phyloP scores from a whole-genome alignment of 2,888 invertebrate genomes.

The Cheilosia soror region DNA sequence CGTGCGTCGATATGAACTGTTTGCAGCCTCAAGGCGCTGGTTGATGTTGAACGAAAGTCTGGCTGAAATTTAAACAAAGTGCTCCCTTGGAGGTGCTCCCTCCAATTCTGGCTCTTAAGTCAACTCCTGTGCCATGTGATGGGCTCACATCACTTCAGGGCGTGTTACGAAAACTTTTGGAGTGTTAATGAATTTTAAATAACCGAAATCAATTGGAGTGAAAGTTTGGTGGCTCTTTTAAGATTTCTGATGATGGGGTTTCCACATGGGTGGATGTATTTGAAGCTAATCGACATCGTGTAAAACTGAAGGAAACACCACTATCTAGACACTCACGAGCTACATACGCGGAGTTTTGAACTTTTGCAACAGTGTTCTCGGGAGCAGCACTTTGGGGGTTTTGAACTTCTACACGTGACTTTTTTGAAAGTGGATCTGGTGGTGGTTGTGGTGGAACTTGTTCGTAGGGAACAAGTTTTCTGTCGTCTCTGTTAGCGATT shows the following conservation, averaged over 20 bases:
- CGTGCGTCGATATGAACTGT: slow-evolving; percentile 10
- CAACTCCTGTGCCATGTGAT: slow-evolving; percentile 13
- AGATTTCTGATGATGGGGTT: slow-evolving; percentile 26
- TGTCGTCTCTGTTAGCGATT: slow-evolving; percentile 54
- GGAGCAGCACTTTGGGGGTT: slow-evolving; percentile 61
- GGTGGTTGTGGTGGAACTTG: not conserved
- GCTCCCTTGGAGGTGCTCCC: slow-evolving; percentile 38
- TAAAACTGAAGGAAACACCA: slow-evolving; percentile 29
- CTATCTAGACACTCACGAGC: not conserved
- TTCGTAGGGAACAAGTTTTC: slow-evolving; percentile 45
- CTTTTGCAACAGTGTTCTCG: slow-evolving; percentile 50
- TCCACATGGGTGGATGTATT: not conserved
- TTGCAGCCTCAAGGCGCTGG: slow-evolving; percentile 20
- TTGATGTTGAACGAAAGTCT: slow-evolving; percentile 55
- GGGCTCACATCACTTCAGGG: not conserved
- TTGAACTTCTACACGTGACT: slow-evolving; percentile 70
- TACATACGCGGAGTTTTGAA: slow-evolving; percentile 19
- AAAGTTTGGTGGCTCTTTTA: slow-evolving; percentile 59
- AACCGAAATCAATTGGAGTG: slow-evolving; percentile 66
- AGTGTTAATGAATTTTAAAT: slow-evolving; percentile 69
- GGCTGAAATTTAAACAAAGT: slow-evolving; percentile 56
- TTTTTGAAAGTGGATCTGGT: slow-evolving; percentile 57
- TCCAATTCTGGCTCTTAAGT: slow-evolving; percentile 38
- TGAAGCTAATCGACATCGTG: slow-evolving; percentile 60
- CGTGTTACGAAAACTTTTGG: slow-evolving; percentile 54